These are phyloP conservation scores for Lamprologus speciosus DNA, from an alignment of 2,113 vertebrate species.

Conservation along the genomic window DNA sequence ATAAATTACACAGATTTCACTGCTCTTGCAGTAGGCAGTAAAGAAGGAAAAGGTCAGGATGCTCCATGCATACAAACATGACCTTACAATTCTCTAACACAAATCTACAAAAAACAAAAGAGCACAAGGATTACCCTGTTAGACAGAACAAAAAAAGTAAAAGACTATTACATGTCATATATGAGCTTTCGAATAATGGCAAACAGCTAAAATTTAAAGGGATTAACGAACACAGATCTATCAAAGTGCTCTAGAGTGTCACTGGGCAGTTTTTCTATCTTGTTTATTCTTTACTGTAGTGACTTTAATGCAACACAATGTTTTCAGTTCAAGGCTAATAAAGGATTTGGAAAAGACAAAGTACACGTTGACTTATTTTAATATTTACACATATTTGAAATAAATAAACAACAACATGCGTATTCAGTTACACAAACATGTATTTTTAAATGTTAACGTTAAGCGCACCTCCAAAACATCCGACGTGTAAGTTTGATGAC, in stretches of 20 bases:
- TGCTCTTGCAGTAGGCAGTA: background rate
- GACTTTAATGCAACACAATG: background rate
- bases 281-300: background rate
- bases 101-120: background rate
- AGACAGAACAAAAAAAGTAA: background rate
- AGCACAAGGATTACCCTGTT: background rate
- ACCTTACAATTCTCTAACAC: background rate
- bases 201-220: background rate
- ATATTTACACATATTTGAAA: accelerated
- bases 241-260: background rate
- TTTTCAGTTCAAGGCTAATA: background rate
- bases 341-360: background rate
- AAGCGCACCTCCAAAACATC: background rate
- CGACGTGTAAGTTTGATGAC: background rate
- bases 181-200: background rate
- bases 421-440: background rate
- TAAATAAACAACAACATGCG: accelerated
- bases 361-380: background rate
- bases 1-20: background rate
- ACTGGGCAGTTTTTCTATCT: background rate
- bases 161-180: background rate
- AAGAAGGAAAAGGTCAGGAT: background rate
- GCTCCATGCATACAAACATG: background rate
- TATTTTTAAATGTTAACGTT: background rate
- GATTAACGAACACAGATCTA: background rate